These are phyloP conservation scores for Drosophila mayri DNA, from an alignment of 1,140 invertebrate species.

Conservation along the genomic window DNA sequence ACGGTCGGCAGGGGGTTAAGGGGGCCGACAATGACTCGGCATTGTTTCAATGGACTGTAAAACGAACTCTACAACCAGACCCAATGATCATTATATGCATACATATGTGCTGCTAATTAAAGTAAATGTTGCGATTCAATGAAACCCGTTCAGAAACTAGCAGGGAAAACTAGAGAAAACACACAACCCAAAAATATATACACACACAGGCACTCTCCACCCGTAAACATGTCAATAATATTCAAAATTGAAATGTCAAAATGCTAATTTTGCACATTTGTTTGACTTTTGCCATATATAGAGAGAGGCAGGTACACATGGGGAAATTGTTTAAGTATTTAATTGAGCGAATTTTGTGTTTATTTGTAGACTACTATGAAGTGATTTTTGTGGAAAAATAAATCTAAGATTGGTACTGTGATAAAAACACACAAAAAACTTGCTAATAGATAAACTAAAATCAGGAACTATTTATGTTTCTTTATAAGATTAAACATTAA, in stretches of 20 bases:
- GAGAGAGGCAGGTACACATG: constrained; percentile 2
- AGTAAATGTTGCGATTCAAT: constrained; percentile 77
- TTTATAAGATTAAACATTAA: too few species aligned
- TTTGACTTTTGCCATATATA: constrained; percentile 53
- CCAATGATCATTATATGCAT: constrained; percentile 46
- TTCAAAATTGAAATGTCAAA: constrained; percentile 82
- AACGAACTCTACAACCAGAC: constrained; percentile 39
- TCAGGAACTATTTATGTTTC: too few species aligned
- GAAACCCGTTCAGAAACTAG: constrained; percentile 29
- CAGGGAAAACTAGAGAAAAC: constrained; percentile 23
- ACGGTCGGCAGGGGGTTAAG: background rate
- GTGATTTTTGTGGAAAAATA: background rate
- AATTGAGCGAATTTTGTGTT: background rate
- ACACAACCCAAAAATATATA: background rate
- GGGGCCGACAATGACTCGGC: constrained; percentile 58
- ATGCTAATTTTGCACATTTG: constrained; percentile 81
- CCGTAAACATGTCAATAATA: constrained; percentile 77
- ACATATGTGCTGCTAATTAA: constrained; percentile 70
- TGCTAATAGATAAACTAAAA: too few species aligned
- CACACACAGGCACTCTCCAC: constrained; percentile 1
- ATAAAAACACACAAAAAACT: too few species aligned
- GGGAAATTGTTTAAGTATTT: constrained; percentile 1
- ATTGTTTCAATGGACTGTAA: constrained; percentile 74
- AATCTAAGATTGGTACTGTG: too few species aligned
- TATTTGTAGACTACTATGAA: too few species aligned